phyloP scores from a whole-genome alignment of 2,113 vertebrate species.

The Alligator mississippiensis region DNA sequence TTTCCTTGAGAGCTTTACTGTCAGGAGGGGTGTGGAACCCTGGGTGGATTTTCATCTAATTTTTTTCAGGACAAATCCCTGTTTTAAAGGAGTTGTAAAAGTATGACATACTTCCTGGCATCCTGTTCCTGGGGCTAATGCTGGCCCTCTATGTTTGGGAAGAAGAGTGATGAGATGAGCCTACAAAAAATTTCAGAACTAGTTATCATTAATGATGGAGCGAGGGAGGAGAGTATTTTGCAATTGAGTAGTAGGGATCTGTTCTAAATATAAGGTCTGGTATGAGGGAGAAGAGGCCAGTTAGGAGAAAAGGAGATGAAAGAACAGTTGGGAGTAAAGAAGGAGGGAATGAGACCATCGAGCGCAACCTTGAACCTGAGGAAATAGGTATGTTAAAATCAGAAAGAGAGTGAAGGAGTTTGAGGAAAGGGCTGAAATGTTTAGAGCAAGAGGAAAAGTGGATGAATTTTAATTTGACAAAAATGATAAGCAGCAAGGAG shows the following conservation, averaged over 20 bases:
- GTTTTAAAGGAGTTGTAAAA: neutral
- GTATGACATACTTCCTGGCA: neutral
- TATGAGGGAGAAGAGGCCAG: neutral
- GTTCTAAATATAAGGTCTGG: neutral
- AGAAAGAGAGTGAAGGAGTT: neutral
- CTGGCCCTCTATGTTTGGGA: neutral
- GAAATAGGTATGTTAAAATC: neutral
- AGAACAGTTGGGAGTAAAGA: neutral
- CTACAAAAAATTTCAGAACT: neutral
- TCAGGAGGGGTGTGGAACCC: neutral
- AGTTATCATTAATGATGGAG: neutral
- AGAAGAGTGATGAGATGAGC: neutral
- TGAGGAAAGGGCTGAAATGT: neutral
- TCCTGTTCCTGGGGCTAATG: neutral
- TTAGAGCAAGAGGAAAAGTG: neutral
- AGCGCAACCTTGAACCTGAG: neutral
- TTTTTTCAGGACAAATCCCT: neutral
- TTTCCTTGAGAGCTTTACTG: neutral
- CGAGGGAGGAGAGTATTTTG: fast-evolving
- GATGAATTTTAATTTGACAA: conserved; percentile 1
- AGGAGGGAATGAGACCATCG: neutral
- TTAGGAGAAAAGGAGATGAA: neutral
- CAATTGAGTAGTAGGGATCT: neutral
- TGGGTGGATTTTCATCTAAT: fast-evolving
- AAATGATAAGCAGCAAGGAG: neutral